Percentiles rank a stretch among this genome's conserved stretches.
phyloP scores from a whole-genome alignment of 2,888 invertebrate species.

The Pheosia gnoma region DNA sequence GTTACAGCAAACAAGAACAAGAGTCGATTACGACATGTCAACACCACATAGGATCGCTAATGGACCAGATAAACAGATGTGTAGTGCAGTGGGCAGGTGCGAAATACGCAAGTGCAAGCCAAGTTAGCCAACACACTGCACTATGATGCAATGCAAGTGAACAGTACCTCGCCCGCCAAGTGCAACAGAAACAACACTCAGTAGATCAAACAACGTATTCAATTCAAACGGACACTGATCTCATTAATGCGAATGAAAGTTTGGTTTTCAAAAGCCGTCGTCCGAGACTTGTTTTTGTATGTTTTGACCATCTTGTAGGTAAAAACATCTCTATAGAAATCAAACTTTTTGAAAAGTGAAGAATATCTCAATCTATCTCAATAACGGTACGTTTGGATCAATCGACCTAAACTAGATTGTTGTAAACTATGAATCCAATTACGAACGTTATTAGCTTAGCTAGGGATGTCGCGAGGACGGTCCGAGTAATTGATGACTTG shows the following conservation, averaged over 20 bases:
- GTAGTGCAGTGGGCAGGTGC: conserved; percentile 31
- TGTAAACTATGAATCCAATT: conserved; percentile 45
- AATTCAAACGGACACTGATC: conserved; percentile 8
- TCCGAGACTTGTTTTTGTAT: conserved; percentile 15
- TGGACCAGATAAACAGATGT: conserved; percentile 36
- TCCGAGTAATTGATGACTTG: conserved; percentile 58
- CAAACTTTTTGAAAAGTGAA: background rate
- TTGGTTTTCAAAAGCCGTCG: conserved; percentile 26
- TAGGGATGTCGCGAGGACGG: conserved; percentile 30
- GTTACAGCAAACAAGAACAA: conserved; percentile 29
- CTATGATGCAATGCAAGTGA: conserved; percentile 32
- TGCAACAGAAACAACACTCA: conserved; percentile 33
- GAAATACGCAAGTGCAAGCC: conserved; percentile 24
- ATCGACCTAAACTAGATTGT: conserved; percentile 39
- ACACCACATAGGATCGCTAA: conserved; percentile 33
- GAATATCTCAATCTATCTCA: background rate
- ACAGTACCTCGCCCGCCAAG: conserved; percentile 18
- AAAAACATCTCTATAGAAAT: background rate
- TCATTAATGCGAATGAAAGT: conserved; percentile 14
- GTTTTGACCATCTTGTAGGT: background rate
- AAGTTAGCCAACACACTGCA: conserved; percentile 18
- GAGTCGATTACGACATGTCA: conserved; percentile 29
- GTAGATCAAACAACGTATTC: conserved; percentile 23
- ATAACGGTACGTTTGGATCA: conserved; percentile 8
- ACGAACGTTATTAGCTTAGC: conserved; percentile 38